phyloP scores from a whole-genome alignment of 2,888 invertebrate genomes.

The Phasia obesa region DNA sequence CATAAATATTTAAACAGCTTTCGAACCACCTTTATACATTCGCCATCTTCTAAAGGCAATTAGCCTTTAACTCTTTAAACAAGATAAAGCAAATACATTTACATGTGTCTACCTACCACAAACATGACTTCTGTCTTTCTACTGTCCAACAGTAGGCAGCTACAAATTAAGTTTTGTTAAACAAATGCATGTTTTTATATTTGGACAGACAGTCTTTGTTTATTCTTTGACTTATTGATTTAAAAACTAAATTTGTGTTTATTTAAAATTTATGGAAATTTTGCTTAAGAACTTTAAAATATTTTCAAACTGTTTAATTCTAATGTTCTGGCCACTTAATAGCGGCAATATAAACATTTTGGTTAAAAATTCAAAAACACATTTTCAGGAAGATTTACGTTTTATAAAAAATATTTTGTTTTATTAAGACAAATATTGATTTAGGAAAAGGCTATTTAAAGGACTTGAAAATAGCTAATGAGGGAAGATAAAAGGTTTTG shows the following conservation, averaged over 20 bases:
- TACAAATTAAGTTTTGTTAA: conserved; percentile 45
- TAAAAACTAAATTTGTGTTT: conserved; percentile 17
- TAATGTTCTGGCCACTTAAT: conserved; percentile 52
- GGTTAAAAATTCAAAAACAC: conserved; percentile 51
- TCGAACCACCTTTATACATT: background rate
- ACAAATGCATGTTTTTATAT: conserved; percentile 39
- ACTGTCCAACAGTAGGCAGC: background rate
- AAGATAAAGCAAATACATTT: conserved; percentile 8
- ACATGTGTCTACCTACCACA: conserved; percentile 27
- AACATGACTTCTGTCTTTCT: conserved; percentile 44
- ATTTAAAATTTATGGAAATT: conserved; percentile 45
- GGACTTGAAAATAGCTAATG: background rate
- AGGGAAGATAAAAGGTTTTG: conserved; percentile 35
- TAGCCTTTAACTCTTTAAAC: conserved; percentile 32
- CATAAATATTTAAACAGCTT: conserved; percentile 55
- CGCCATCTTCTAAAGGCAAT: conserved; percentile 27
- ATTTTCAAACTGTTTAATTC: background rate
- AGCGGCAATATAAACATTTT: conserved; percentile 64
- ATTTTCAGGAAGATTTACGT: conserved; percentile 56
- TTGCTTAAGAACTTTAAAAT: background rate
- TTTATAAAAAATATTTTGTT: conserved; percentile 20
- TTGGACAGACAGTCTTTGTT: background rate
- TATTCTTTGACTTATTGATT: conserved; percentile 46
- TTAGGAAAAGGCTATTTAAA: conserved; percentile 7
- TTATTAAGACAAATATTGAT: conserved; percentile 46